A percentile compares a stretch with the other conserved stretches of the same genome.
Conservation (phyloP, 2,888 invertebrate species). For the Aleiodes testaceus region DNA sequence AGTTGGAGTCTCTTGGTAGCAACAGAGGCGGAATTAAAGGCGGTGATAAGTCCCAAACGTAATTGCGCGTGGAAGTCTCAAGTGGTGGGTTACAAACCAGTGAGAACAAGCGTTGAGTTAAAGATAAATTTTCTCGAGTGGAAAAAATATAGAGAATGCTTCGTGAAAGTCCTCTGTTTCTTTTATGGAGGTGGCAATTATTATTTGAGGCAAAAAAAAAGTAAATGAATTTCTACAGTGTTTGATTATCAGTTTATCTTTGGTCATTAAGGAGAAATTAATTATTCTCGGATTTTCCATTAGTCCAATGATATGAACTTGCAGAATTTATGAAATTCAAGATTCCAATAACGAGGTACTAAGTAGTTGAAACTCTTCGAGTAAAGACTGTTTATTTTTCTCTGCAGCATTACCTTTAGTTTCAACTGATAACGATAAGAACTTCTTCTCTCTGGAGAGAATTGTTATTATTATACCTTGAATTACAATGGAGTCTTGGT, state of each 20-base stretch:
- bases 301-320: too few relatives aligned
- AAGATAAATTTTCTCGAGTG: neutral
- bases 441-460: neutral
- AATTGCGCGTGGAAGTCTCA: slow-evolving; percentile 19
- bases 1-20: slow-evolving; percentile 18
- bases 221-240: too few relatives aligned
- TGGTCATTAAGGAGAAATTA: too few relatives aligned
- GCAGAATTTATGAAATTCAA: slow-evolving; percentile 11
- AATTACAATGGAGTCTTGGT: slow-evolving; percentile 8
- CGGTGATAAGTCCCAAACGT: slow-evolving; percentile 37
- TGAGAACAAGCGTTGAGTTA: slow-evolving; percentile 2
- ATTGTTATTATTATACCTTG: slow-evolving; percentile 21
- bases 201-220: too few relatives aligned
- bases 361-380: slow-evolving; percentile 26
- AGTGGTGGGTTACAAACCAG: slow-evolving; percentile 28
- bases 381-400: neutral
- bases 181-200: too few relatives aligned
- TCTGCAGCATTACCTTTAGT: neutral
- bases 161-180: too few relatives aligned
- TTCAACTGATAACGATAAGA: slow-evolving; percentile 28
- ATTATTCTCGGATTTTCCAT: too few relatives aligned
- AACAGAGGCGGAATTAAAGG: slow-evolving; percentile 29
- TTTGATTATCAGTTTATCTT: too few relatives aligned
- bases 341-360: slow-evolving; percentile 17
- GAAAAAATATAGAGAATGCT: too few relatives aligned